Evolutionary conservation across 1,140 invertebrate species (phyloP), one percentile per base, ranked within the genome.

Genomic region (Macrotrachela quadricornifera): DNA sequence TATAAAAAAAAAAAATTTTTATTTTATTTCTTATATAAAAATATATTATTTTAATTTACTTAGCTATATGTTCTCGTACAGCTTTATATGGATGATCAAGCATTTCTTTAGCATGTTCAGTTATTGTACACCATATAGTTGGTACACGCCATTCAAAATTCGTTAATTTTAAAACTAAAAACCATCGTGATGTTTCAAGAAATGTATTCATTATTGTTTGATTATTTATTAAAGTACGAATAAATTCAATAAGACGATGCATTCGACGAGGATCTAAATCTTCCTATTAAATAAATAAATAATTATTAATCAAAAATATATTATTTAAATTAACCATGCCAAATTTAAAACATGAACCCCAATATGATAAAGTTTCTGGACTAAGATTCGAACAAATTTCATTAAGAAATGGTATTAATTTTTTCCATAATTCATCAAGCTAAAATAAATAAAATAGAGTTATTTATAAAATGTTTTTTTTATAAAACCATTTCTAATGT

Each of bases 41-140:
- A 37, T 37, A 18, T 8, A 18, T 40, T 39, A 37, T 18, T 1
- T 40, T 14, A 15, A 45, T 17, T 37, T 39, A 46, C 15, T 13
- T 37, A 6, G 41, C 21, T 49, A 39, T 38, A 55, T 49, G 44
- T 49, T 82, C 79, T 9, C 86, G 69, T 1, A 91, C 77, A 64
- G 82, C 85, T 61, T 76, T 73, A 61, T 76, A 78, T 76, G 80
- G 63, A 78, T 85, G 49, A 72, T 79, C 74, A 74, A 84, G 46
- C 69, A 75, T 53, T 53, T 70, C 67, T 30, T 62, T 64, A 10
- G 81, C 62, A 55, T 68, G 66, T 1, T 66, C 56, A 6, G 72
- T 53, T 0, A 80, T 57, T 36, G 76, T 65, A 46, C 74, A 67
- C 46, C 75, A 70, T n/a, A 80, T 67, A 62, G 76, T 74, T 39